Evolutionary conservation across 2,113 vertebrate genomes (phyloP).

Genomic region (Oryzias celebensis): DNA sequence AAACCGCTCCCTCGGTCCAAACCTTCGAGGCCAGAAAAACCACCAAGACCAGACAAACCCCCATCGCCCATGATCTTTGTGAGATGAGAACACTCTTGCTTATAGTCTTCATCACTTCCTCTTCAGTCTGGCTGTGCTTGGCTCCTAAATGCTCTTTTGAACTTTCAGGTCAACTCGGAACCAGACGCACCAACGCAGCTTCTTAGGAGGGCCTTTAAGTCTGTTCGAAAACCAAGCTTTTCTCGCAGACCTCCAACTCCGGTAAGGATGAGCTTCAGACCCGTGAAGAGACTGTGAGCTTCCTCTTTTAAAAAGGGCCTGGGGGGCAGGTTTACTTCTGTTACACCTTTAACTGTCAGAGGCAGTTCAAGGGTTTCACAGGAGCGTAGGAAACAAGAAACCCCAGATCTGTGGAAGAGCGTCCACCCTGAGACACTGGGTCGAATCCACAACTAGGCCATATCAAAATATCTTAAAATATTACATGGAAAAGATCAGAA

Average conservation of each 20-base stretch:
- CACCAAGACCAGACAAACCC: background rate
- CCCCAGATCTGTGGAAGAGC: no score
- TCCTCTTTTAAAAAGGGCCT: background rate
- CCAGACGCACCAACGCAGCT: background rate
- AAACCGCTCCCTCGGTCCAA: conserved; percentile 58
- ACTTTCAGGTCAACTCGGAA: conserved; percentile 28
- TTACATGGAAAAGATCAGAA: no score
- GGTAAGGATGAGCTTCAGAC: conserved; percentile 16
- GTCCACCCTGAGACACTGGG: no score
- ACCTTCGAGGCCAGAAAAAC: conserved; percentile 14
- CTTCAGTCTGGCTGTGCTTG: background rate
- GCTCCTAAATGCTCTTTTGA: background rate
- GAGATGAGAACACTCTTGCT: background rate
- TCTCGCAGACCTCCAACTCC: background rate
- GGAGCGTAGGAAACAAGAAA: no score
- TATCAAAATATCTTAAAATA: no score
- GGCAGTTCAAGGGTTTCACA: no score
- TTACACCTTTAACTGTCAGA: no score
- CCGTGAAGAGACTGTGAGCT: background rate
- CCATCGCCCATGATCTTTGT: conserved; percentile 18
- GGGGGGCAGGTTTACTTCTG: no score
- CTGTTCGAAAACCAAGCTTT: conserved; percentile 5
- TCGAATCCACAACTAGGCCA: no score
- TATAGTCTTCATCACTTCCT: background rate
- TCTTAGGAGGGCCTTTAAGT: conserved; percentile 7